Evolutionary conservation across 1,140 invertebrate species (phyloP), one percentile per base, ranked within the genome.

Genomic region (Eurosta solidaginis): DNA sequence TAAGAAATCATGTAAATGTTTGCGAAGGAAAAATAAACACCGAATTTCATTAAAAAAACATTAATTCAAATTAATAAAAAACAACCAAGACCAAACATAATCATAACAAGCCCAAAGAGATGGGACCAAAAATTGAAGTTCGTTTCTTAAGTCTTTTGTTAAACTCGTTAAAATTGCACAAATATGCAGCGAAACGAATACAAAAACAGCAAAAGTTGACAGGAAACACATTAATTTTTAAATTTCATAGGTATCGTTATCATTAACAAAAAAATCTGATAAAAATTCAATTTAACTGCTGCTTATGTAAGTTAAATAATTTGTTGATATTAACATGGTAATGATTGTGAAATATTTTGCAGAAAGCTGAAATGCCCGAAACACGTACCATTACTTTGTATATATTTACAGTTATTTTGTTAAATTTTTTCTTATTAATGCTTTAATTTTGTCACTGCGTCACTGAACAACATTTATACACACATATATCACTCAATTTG

Each of bases 131-230:
- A n/a, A n/a, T n/a, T 59, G 84, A 85, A 84, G 84, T 85, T 85
- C 85, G 84, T 84, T 83, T 82, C 75, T 84, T 84, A 84, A 85
- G 84, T 85, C 84, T 85, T 85, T 85, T 85, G 83, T 85, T 5
- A 17, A 5, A 4, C 1, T 4, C 5, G 29, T 29, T n/a, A n/a
- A n/a, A n/a, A n/a, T n/a, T n/a, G n/a, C n/a, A n/a, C n/a, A n/a
- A n/a, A n/a, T n/a, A n/a, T n/a, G n/a, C n/a, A n/a, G n/a, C n/a
- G n/a, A n/a, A n/a, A n/a, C n/a, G 22, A 0, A 54, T 59, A 22
- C 10, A 17, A 33, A 59, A 33, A 17, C 29, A 29, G n/a, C 27
- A 10, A n/a, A 33, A 59, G 27, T 59, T 10, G 27, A 33, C 12
- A 59, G 54, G 54, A 59, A 59, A 12, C 1, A 3, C n/a, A n/a